Percentiles rank a stretch among this genome's conserved stretches.
phyloP scores from a whole-genome alignment of 2,888 invertebrate genomes.

The Lymantria monacha region DNA sequence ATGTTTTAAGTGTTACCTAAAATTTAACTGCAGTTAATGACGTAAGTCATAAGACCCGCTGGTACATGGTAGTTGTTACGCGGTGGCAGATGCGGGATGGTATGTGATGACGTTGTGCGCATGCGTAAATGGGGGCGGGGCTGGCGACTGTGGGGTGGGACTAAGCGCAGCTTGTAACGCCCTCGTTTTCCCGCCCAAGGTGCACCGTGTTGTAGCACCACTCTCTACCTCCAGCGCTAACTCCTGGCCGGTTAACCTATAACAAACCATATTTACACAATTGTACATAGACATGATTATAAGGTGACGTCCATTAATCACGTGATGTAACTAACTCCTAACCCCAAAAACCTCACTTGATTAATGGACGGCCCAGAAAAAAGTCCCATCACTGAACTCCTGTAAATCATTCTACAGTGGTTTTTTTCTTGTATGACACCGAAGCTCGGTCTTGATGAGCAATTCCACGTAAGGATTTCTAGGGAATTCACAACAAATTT shows the following conservation, averaged over 20 bases:
- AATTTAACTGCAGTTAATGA: no score
- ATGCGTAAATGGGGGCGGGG: conserved; percentile 67
- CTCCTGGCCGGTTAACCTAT: conserved; percentile 86
- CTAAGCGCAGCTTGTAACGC: conserved; percentile 64
- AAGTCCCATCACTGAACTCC: no score
- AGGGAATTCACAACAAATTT: no score
- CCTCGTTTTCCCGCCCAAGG: conserved; percentile 90
- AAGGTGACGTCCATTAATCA: background rate
- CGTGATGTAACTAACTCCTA: no score
- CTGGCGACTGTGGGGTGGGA: conserved; percentile 22
- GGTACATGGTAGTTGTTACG: conserved; percentile 33
- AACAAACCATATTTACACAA: background rate
- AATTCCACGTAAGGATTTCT: no score
- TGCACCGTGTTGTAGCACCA: conserved; percentile 89
- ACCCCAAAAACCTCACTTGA: no score
- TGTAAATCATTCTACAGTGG: no score
- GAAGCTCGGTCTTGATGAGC: no score
- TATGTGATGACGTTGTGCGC: conserved; percentile 79
- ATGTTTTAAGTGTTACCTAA: no score
- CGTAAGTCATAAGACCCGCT: no score
- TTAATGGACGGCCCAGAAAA: no score
- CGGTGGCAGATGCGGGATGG: conserved; percentile 69
- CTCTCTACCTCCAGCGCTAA: conserved; percentile 88
- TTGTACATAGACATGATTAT: background rate
- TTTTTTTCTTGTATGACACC: no score